phyloP scores from a whole-genome alignment of 30 jellyfish, hydroid and myxozoan genomes.

The Hydractinia echinata region DNA sequence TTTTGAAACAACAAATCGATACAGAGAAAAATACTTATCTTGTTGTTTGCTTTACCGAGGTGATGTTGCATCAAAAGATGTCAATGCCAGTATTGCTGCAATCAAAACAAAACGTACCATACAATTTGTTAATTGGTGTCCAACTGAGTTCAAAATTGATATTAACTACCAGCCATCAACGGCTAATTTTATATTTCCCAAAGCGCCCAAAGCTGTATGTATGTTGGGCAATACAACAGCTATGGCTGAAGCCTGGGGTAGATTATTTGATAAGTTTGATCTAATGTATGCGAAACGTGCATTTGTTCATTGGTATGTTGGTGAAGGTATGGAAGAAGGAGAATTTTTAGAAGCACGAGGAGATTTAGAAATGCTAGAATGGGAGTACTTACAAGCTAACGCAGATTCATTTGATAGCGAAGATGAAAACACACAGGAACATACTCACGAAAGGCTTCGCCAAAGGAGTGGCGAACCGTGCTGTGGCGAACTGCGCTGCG shows the following conservation, averaged over 20 bases:
- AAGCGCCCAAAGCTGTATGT: background rate
- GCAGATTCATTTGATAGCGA: no score
- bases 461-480: no score
- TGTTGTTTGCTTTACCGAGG: conserved; percentile 86
- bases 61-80: conserved; percentile 92
- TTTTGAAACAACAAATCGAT: background rate
- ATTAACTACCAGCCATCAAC: conserved; percentile 38
- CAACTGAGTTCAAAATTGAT: conserved; percentile 79
- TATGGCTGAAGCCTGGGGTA: background rate
- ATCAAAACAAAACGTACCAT: conserved; percentile 66
- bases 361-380: no score
- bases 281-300: background rate
- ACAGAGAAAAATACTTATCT: conserved; percentile 6
- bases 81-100: conserved; percentile 73
- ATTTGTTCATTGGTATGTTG: background rate
- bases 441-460: no score
- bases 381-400: no score
- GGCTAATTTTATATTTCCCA: background rate
- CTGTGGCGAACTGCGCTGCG: no score
- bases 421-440: no score
- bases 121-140: conserved; percentile 89
- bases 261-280: background rate
- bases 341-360: no score
- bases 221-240: background rate
- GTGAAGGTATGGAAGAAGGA: no score